Evolutionary conservation across 1,140 invertebrate species (phyloP).

Genomic region (Helicoverpa zea): DNA sequence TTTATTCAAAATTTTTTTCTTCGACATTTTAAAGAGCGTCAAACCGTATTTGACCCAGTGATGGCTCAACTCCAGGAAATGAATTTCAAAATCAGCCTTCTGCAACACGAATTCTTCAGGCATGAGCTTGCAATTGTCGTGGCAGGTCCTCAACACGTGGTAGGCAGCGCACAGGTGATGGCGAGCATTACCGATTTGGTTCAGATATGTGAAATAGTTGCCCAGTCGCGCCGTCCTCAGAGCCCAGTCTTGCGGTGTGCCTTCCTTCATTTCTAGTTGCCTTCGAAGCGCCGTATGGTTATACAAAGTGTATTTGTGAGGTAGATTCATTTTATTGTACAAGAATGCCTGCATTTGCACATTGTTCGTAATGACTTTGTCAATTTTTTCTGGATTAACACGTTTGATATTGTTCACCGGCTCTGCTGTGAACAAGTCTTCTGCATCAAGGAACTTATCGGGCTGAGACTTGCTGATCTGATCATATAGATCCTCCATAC

Average conservation of each 20-base stretch:
- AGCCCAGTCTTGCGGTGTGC: constrained; percentile 89
- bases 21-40: constrained; percentile 87
- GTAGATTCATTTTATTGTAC: constrained; percentile 83
- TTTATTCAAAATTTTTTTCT: constrained; percentile 77
- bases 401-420: constrained; percentile 65
- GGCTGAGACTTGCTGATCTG: constrained; percentile 70
- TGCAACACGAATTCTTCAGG: constrained; percentile 77
- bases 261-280: constrained; percentile 88
- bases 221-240: constrained; percentile 88
- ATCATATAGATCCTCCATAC: constrained; percentile 77
- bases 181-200: constrained; percentile 83
- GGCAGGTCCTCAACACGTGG: constrained; percentile 84
- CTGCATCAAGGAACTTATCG: constrained; percentile 73
- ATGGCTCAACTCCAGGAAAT: constrained; percentile 88
- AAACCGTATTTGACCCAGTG: constrained; percentile 90
- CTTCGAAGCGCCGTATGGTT: constrained; percentile 88
- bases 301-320: constrained; percentile 87
- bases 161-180: constrained; percentile 88
- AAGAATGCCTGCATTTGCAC: constrained; percentile 85
- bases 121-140: constrained; percentile 82
- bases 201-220: constrained; percentile 85
- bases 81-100: constrained; percentile 85
- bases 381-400: constrained; percentile 80
- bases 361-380: constrained; percentile 84
- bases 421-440: constrained; percentile 75